A percentile compares a stretch with the other conserved stretches of the same genome.
phyloP scores from a whole-genome alignment of 2,113 vertebrate genomes.

The Telmatochromis sp. region DNA sequence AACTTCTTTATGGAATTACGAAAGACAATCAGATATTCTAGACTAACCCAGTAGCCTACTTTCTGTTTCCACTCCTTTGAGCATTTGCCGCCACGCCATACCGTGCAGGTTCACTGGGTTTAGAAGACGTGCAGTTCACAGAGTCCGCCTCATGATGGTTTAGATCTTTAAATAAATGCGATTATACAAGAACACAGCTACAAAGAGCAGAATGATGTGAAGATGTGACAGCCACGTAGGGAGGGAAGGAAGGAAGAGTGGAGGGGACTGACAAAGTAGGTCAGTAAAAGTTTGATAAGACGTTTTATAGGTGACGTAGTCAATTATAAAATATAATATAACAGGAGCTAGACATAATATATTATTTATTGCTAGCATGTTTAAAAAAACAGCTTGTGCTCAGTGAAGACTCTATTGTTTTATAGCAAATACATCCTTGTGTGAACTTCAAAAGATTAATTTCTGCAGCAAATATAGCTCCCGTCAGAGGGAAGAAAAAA shows the following conservation, averaged over 20 bases:
- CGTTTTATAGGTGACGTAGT: background rate
- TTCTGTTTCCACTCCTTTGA: conserved; percentile 16
- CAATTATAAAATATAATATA: background rate
- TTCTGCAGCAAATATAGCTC: background rate
- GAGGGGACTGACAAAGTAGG: background rate
- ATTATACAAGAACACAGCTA: background rate
- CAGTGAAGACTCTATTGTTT: background rate
- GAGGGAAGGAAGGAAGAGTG: background rate
- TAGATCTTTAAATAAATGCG: conserved; percentile 35
- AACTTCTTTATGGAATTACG: background rate
- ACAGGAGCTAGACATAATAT: background rate
- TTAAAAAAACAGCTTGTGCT: background rate
- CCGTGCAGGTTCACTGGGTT: conserved; percentile 24
- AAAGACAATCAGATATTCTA: conserved; percentile 32
- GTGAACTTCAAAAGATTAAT: background rate
- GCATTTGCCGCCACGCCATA: background rate
- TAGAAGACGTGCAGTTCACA: background rate
- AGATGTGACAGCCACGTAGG: background rate
- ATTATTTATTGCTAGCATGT: background rate
- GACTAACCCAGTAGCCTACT: conserved; percentile 41
- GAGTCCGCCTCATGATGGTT: background rate
- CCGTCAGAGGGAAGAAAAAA: background rate
- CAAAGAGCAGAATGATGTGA: background rate
- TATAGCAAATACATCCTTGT: background rate
- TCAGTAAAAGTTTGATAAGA: background rate